Evolutionary conservation across 2,888 invertebrate genomes (phyloP), one percentile per base, ranked within the genome.

Genomic region (Dermolepida albohirtum): DNA sequence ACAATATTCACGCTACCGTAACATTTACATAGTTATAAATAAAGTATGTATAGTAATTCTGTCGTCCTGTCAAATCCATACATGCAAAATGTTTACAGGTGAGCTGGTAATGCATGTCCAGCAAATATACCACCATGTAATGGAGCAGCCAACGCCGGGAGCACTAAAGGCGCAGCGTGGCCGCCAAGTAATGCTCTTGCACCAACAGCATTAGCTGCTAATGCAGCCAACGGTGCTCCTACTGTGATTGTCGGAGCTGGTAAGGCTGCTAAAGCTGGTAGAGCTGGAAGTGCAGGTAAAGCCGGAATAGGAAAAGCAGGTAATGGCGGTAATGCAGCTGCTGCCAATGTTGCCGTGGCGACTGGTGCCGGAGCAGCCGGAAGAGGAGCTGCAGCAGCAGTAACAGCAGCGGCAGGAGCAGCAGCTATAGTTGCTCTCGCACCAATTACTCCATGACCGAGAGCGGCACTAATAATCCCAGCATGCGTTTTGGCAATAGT

Each of bases 181-280:
- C 43, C 64, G 16, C 54, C 59, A 12, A 39, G 5, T 34, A 55
- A 34, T 7, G 68, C 41, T 41, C 59, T 55, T 7, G 66, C 41
- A 43, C 62, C 64, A 51, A 67, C 39, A 17, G 59, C 47, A 8
- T 52, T 57, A 14, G 71, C 57, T 11, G 57, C 47, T 2, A 67
- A 55, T 27, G 70, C 62, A 10, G 71, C 63, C 44, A 44, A 64
- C 55, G 41, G 59, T 27, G 39, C 52, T 54, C 55, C 66, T 51
- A 47, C 12, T 8, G 64, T 64, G 4, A 69, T 49, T 10, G 64
- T 39, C 5, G 66, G 64, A 29, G 70, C 64, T 40, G 71, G 50
- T 2, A 49, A 67, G 11, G 68, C 34, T 40, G 67, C 40, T 5
- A 59, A 40, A 39, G 69, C 69, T 17, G 75, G 72, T 12, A 72